phyloP scores from a whole-genome alignment of 2,888 invertebrate species.

The Drosophila prostipennis region DNA sequence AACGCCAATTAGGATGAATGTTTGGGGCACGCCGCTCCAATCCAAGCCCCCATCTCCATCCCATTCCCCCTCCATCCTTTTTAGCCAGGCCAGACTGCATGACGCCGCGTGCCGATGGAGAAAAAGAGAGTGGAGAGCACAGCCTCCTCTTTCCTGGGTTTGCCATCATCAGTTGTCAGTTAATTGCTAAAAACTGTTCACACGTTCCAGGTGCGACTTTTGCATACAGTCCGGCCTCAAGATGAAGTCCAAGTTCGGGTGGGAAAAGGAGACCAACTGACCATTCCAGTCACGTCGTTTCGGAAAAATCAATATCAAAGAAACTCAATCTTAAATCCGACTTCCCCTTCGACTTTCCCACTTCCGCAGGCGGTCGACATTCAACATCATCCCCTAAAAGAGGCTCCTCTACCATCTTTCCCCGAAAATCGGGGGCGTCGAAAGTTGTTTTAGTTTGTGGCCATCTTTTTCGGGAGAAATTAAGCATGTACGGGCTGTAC shows the following conservation, averaged over 20 bases:
- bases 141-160: conserved; percentile 4
- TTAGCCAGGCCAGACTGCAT: conserved; percentile 68
- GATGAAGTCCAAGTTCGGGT: conserved; percentile 11
- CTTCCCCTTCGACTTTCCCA: conserved; percentile 33
- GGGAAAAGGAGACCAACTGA: conserved; percentile 36
- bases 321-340: conserved; percentile 39
- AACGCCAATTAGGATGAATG: conserved; percentile 85
- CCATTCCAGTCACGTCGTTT: conserved; percentile 75
- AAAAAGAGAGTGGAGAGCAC: conserved; percentile 1
- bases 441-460: conserved; percentile 55
- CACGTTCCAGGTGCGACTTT: conserved; percentile 74
- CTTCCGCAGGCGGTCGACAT: conserved; percentile 59
- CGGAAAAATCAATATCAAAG: conserved; percentile 82
- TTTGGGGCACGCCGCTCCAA: conserved; percentile 74
- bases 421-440: conserved; percentile 43
- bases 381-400: conserved; percentile 52
- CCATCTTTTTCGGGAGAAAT: conserved; percentile 56
- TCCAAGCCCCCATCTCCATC: not conserved
- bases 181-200: conserved; percentile 80
- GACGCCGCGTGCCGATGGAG: conserved; percentile 72
- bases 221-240: conserved; percentile 55
- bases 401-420: conserved; percentile 22
- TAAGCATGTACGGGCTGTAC: conserved; percentile 71
- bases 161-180: conserved; percentile 50
- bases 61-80: conserved; percentile 32